phyloP scores from a whole-genome alignment of 2,888 invertebrate species.

The Ellobium chinense region DNA sequence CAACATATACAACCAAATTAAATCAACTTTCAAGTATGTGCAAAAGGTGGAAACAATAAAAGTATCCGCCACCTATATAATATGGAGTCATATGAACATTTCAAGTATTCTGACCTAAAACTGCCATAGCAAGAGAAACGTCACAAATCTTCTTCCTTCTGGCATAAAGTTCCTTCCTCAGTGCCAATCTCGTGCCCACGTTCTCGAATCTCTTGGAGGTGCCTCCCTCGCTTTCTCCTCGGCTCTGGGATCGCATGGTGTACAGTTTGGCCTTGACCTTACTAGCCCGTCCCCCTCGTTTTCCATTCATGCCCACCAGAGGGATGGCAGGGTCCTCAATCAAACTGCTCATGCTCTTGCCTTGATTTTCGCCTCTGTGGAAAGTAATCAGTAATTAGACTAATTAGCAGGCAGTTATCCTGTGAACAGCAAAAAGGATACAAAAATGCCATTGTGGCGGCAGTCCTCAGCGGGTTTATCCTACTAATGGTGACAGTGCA shows the following conservation, averaged over 20 bases:
- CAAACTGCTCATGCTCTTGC: conserved; percentile 66
- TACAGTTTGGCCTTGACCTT: neutral
- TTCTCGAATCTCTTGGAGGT: conserved; percentile 67
- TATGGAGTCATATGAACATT: too few species aligned
- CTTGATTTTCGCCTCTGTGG: neutral
- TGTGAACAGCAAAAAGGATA: too few species aligned
- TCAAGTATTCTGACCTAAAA: conserved; percentile 55
- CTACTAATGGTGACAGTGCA: too few species aligned
- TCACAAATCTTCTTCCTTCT: conserved; percentile 72
- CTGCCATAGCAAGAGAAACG: conserved; percentile 69
- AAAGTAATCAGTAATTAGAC: too few species aligned
- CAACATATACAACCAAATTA: too few species aligned
- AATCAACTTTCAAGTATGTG: too few species aligned
- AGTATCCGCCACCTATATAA: too few species aligned
- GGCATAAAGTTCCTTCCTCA: conserved; percentile 73
- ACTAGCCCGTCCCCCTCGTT: conserved; percentile 61
- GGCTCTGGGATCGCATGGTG: conserved; percentile 50
- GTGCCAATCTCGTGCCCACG: conserved; percentile 75
- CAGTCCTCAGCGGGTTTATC: too few species aligned
- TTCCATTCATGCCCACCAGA: conserved; percentile 73
- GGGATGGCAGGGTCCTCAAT: conserved; percentile 76
- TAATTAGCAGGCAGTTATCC: too few species aligned
- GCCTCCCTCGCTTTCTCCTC: conserved; percentile 19
- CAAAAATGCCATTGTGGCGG: too few species aligned
- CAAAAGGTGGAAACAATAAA: too few species aligned